Conservation (phyloP, 2,888 invertebrate genomes). For the Opisthograptis luteolata region DNA sequence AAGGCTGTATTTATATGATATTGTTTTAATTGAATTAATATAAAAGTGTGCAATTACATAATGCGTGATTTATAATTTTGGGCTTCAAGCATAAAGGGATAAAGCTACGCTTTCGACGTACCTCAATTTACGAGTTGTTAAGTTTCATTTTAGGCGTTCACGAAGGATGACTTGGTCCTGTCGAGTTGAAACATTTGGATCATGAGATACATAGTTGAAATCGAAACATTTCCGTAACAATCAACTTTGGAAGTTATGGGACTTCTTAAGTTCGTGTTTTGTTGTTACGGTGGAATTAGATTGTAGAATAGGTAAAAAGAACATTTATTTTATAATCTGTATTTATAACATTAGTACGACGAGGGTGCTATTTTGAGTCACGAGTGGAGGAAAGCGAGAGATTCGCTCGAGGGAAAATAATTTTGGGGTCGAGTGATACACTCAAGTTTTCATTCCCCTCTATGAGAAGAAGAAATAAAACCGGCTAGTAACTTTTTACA, state of each 20-base stretch:
- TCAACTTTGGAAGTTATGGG: slow-evolving; percentile 6
- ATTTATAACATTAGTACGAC: too few relatives aligned
- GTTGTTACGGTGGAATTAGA: too few relatives aligned
- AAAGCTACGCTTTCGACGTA: slow-evolving; percentile 67
- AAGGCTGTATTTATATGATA: slow-evolving; percentile 1
- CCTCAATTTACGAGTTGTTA: slow-evolving; percentile 62
- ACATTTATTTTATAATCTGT: too few relatives aligned
- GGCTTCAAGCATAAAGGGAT: slow-evolving; percentile 44
- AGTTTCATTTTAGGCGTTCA: slow-evolving; percentile 79
- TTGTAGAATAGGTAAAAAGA: not conserved
- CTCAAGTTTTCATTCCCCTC: too few relatives aligned
- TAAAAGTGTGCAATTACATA: slow-evolving; percentile 16
- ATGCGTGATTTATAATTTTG: slow-evolving; percentile 38
- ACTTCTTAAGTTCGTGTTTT: slow-evolving; percentile 4
- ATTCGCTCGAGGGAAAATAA: too few relatives aligned
- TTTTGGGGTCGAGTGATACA: too few relatives aligned
- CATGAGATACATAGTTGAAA: slow-evolving; percentile 33
- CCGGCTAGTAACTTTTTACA: too few relatives aligned
- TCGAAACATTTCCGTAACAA: slow-evolving; percentile 23
- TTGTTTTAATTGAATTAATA: not conserved
- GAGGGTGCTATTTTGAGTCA: too few relatives aligned
- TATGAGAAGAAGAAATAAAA: too few relatives aligned
- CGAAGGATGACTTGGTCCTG: slow-evolving; percentile 84
- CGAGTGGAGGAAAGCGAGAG: too few relatives aligned
- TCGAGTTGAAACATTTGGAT: slow-evolving; percentile 54